phyloP scores from a whole-genome alignment of 2,113 vertebrate genomes.

The Myrmecobius fasciatus region DNA sequence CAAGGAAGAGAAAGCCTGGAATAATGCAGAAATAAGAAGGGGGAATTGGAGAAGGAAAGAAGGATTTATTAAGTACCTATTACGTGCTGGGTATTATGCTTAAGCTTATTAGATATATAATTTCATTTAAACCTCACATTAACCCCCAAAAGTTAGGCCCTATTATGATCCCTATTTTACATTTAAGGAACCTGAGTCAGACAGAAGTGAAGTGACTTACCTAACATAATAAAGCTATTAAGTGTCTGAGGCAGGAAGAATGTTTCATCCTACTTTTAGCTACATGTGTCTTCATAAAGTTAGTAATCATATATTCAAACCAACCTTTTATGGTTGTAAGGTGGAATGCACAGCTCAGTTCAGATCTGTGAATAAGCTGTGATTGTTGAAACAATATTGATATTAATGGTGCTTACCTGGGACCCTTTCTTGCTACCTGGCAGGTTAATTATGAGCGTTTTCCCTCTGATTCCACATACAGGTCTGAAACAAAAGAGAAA shows the following conservation, averaged over 20 bases:
- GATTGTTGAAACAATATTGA: constrained; percentile 36
- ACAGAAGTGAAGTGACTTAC: neutral
- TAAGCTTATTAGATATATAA: neutral
- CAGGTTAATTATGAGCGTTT: constrained; percentile 99
- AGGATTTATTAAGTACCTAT: neutral
- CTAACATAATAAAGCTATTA: neutral
- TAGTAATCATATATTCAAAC: neutral
- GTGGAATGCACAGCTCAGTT: neutral
- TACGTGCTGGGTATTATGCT: neutral
- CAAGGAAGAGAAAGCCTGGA: neutral
- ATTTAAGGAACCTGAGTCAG: neutral
- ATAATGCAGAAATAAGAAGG: neutral
- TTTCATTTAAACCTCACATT: neutral
- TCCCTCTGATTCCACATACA: constrained; percentile 98
- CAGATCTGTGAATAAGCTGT: neutral
- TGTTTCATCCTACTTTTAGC: neutral
- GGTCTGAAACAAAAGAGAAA: constrained; percentile 88
- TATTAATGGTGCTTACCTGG: constrained; percentile 88
- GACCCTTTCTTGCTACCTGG: constrained; percentile 99
- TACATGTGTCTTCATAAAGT: neutral
- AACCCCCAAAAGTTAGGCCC: neutral
- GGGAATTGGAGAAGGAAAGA: neutral
- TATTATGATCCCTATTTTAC: neutral
- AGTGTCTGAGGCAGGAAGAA: neutral
- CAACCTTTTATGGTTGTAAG: neutral